Conservation (phyloP, 2,113 vertebrate genomes). For the Dunckerocampus dactyliophorus region DNA sequence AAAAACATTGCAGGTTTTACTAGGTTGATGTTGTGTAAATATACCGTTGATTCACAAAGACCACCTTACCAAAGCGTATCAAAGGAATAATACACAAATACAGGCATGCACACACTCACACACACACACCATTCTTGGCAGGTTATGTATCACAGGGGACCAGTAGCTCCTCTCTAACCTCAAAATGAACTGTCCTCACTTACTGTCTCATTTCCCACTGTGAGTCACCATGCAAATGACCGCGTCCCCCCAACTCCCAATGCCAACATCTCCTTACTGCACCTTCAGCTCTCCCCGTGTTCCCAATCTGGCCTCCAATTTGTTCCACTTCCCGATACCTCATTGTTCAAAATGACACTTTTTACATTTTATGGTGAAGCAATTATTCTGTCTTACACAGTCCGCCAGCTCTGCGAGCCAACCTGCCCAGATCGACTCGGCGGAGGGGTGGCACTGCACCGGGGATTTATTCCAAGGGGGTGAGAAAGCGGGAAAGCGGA, state of each 20-base stretch:
- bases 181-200: slow-evolving; percentile 28
- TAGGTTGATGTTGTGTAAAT: no score
- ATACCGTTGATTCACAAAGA: no score
- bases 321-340: slow-evolving; percentile 72
- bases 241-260: slow-evolving; percentile 18
- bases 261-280: slow-evolving; percentile 31
- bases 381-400: slow-evolving; percentile 74
- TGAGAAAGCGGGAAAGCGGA: slow-evolving; percentile 10
- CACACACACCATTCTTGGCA: slow-evolving; percentile 8
- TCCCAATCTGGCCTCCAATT: slow-evolving; percentile 66
- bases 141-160: slow-evolving; percentile 30
- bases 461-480: slow-evolving; percentile 8
- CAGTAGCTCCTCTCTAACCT: slow-evolving; percentile 15
- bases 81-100: neutral
- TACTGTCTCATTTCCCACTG: slow-evolving; percentile 20
- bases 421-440: slow-evolving; percentile 57
- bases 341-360: slow-evolving; percentile 75
- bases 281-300: slow-evolving; percentile 34
- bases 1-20: no score
- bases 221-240: slow-evolving; percentile 56
- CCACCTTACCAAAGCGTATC: no score
- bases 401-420: slow-evolving; percentile 62
- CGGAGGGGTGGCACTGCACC: slow-evolving; percentile 7
- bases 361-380: slow-evolving; percentile 70
- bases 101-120: slow-evolving; percentile 1